These are phyloP conservation scores for Eucriotettix oculatus DNA, from an alignment of 2,888 invertebrate genomes.

Conservation along the genomic window DNA sequence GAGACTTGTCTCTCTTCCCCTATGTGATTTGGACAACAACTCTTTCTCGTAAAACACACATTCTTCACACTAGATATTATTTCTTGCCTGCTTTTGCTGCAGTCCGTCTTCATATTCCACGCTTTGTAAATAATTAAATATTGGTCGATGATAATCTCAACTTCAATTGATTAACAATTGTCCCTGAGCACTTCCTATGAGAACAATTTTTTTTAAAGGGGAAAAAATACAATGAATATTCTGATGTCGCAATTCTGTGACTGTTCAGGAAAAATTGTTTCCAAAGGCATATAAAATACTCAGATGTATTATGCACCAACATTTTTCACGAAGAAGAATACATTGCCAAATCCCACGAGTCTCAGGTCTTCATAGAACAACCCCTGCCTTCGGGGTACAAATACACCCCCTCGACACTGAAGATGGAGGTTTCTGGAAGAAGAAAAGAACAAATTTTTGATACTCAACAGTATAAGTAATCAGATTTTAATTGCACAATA, in stretches of 20 bases:
- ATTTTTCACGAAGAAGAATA: background rate
- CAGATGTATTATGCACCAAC: background rate
- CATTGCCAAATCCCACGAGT: background rate
- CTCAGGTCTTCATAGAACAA: slow-evolving; percentile 32
- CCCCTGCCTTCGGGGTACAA: slow-evolving; percentile 63
- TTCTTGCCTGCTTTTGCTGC: too few relatives aligned
- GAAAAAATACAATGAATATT: background rate
- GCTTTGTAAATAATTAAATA: too few relatives aligned
- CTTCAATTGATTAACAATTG: background rate
- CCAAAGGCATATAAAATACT: background rate
- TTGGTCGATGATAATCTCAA: background rate
- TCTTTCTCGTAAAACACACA: background rate
- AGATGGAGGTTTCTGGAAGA: slow-evolving; percentile 84
- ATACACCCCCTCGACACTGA: slow-evolving; percentile 83
- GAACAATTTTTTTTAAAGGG: background rate
- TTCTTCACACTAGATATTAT: too few relatives aligned
- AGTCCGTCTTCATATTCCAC: too few relatives aligned
- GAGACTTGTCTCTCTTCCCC: background rate
- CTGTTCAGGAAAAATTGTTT: too few relatives aligned
- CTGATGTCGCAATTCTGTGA: background rate
- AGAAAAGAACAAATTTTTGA: slow-evolving; percentile 16
- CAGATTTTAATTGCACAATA: too few relatives aligned
- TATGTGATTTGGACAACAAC: too few relatives aligned
- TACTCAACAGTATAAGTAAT: too few relatives aligned
- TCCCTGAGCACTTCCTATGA: slow-evolving; percentile 8